Conservation (phyloP, 2,113 vertebrate species). For the Chascanopsetta lugubris region DNA sequence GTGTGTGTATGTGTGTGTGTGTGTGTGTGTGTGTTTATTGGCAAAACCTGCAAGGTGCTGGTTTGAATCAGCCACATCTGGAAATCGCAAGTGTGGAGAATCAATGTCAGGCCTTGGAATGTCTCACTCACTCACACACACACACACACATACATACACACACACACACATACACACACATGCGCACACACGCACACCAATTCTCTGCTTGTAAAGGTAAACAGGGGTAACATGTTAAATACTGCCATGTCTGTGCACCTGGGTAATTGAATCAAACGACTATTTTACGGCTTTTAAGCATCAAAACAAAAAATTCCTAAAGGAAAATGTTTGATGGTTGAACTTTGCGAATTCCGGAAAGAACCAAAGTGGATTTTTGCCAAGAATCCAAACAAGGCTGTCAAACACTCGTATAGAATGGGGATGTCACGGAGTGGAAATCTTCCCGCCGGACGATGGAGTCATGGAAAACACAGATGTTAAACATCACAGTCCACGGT, state of each 20-base stretch:
- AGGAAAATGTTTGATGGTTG: background rate
- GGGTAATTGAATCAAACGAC: conserved; percentile 34
- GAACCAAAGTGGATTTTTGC: too few species aligned
- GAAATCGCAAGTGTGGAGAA: conserved; percentile 68
- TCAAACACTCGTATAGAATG: too few species aligned
- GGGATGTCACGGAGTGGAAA: too few species aligned
- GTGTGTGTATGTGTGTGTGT: conserved; percentile 19
- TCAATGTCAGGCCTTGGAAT: conserved; percentile 62
- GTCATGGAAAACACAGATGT: too few species aligned
- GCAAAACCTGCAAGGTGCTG: conserved; percentile 56
- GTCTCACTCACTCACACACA: conserved; percentile 18
- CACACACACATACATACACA: conserved; percentile 9
- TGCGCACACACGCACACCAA: background rate
- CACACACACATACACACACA: conserved; percentile 3
- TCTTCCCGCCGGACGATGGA: too few species aligned
- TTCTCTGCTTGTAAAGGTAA: conserved; percentile 67
- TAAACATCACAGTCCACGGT: too few species aligned
- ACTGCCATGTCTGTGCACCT: conserved; percentile 19
- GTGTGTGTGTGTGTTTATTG: conserved; percentile 33
- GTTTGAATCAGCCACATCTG: conserved; percentile 73
- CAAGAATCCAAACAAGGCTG: too few species aligned
- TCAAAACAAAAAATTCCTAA: background rate
- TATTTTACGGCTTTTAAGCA: background rate
- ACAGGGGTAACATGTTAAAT: conserved; percentile 38
- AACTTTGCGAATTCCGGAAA: background rate